A percentile compares a stretch with the other conserved stretches of the same genome.
Conservation (phyloP, 2,113 vertebrate genomes). For the Podarcis raffonei region DNA sequence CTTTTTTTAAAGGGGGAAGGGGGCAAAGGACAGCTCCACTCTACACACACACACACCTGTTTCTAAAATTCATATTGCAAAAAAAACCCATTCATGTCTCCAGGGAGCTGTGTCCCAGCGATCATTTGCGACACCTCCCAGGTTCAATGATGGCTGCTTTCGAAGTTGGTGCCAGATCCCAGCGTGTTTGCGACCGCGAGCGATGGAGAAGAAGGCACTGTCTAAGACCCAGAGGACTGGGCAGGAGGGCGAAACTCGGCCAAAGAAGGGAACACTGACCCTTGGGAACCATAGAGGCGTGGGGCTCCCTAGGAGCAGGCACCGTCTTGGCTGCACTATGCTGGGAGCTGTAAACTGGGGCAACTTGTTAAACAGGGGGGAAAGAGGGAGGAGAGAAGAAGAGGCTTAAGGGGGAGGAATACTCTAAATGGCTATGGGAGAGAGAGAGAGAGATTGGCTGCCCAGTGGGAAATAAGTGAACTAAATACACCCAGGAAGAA, state of each 20-base stretch:
- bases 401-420: neutral
- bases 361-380: neutral
- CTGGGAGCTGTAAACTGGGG: neutral
- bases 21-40: neutral
- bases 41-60: neutral
- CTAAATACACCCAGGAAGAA: neutral
- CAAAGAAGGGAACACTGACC: accelerated
- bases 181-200: neutral
- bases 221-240: neutral
- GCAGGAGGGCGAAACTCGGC: neutral
- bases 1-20: too few relatives aligned
- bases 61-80: neutral
- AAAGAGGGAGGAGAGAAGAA: neutral
- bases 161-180: too few relatives aligned
- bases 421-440: neutral
- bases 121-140: neutral
- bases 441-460: neutral
- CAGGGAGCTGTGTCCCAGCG: neutral
- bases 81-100: neutral
- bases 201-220: neutral
- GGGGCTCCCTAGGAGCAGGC: neutral
- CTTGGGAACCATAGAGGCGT: neutral
- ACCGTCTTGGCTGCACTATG: neutral
- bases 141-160: neutral
- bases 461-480: neutral